These are phyloP conservation scores for Polypterus senegalus DNA, from an alignment of 2,113 vertebrate species.

Conservation along the genomic window DNA sequence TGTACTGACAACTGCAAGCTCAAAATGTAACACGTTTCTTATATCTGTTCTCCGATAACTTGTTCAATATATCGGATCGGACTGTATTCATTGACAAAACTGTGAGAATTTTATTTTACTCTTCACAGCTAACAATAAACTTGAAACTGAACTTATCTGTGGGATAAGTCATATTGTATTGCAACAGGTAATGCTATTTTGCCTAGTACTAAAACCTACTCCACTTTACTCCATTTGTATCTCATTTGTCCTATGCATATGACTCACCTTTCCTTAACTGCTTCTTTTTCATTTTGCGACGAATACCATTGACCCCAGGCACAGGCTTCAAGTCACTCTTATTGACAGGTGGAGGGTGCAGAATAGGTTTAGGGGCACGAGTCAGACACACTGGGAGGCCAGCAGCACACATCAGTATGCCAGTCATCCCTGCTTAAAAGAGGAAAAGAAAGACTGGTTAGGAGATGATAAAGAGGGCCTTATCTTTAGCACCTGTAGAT, in stretches of 20 bases:
- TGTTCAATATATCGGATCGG: too few relatives aligned
- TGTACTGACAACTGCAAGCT: too few relatives aligned
- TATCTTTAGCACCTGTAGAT: not conserved
- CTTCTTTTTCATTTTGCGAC: conserved; percentile 93
- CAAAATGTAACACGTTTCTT: too few relatives aligned
- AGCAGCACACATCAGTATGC: conserved; percentile 87
- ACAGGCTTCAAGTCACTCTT: conserved; percentile 92
- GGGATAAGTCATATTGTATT: not conserved
- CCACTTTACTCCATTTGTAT: not conserved
- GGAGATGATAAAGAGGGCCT: not conserved
- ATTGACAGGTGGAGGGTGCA: conserved; percentile 84
- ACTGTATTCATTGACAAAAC: too few relatives aligned
- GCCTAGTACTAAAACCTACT: not conserved
- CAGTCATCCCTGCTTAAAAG: conserved; percentile 74
- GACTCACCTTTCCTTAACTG: conserved; percentile 79
- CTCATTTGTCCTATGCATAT: not conserved
- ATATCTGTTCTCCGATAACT: too few relatives aligned
- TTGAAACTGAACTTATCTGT: too few relatives aligned
- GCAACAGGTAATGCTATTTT: not conserved
- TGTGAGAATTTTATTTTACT: too few relatives aligned
- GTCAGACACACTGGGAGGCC: conserved; percentile 89
- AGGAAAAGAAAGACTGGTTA: conserved; percentile 2
- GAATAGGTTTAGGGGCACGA: conserved; percentile 81
- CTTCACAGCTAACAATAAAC: too few relatives aligned
- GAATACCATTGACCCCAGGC: conserved; percentile 74